These are phyloP conservation scores for Tenthredo notha DNA, from an alignment of 2,888 invertebrate species.

Conservation along the genomic window DNA sequence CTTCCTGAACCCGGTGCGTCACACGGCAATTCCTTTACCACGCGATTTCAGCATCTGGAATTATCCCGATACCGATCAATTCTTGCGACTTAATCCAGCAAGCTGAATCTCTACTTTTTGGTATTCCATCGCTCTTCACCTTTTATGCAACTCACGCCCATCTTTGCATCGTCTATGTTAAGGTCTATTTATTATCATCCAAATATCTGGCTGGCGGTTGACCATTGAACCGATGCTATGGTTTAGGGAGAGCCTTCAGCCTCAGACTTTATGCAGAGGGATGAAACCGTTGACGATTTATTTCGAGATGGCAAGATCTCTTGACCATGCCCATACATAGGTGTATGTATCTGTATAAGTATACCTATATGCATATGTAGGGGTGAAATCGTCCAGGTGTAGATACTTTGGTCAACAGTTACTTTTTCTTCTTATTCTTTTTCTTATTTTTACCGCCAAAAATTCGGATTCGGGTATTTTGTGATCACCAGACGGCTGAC, in stretches of 20 bases:
- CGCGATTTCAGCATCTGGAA: background rate
- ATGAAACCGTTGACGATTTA: constrained; percentile 44
- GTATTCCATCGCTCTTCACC: background rate
- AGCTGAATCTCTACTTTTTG: constrained; percentile 12
- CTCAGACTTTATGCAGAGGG: background rate
- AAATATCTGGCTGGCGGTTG: constrained; percentile 22
- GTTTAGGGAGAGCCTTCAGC: background rate
- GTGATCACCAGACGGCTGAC: constrained; percentile 43
- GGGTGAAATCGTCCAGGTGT: constrained; percentile 43
- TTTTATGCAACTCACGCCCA: background rate
- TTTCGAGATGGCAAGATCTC: constrained; percentile 32
- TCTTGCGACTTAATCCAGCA: constrained; percentile 32
- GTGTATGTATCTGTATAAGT: background rate
- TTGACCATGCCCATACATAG: constrained; percentile 14
- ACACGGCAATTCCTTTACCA: background rate
- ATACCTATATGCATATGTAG: background rate
- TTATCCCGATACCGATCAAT: constrained; percentile 25
- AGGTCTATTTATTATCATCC: constrained; percentile 17
- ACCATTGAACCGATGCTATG: constrained; percentile 20
- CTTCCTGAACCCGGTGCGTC: background rate
- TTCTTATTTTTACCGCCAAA: constrained; percentile 32
- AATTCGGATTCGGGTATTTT: constrained; percentile 14
- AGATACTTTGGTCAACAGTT: constrained; percentile 47
- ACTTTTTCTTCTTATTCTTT: constrained; percentile 34
- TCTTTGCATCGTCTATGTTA: background rate